A percentile compares a stretch with the other conserved stretches of the same genome.
Evolutionary conservation across 2,888 invertebrate species (phyloP).

Genomic region (Caenorhabditis sp.): DNA sequence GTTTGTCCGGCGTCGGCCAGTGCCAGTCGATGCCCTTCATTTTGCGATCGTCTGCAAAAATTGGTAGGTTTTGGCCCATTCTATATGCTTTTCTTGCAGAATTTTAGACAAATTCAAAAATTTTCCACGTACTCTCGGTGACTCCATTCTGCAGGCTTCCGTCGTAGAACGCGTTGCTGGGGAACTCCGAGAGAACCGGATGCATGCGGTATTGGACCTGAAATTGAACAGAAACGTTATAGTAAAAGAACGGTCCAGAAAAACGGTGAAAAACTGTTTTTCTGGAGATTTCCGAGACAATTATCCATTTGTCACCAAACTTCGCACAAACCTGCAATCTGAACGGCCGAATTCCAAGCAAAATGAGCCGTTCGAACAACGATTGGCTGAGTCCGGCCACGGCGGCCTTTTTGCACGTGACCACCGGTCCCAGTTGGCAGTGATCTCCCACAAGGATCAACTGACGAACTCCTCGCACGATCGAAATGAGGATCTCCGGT

Average conservation of each 20-base stretch:
- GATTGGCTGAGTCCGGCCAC: conserved; percentile 96
- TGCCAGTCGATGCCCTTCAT: conserved; percentile 93
- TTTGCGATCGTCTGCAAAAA: conserved; percentile 86
- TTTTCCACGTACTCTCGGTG: conserved; percentile 87
- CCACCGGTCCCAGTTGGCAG: conserved; percentile 97
- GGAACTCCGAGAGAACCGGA: conserved; percentile 95
- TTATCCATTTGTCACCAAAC: too few relatives aligned
- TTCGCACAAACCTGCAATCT: conserved; percentile 20
- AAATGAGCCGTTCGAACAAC: conserved; percentile 95
- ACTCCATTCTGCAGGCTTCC: conserved; percentile 99
- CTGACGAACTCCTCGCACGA: conserved; percentile 96
- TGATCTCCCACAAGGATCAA: conserved; percentile 98
- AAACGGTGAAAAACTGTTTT: too few relatives aligned
- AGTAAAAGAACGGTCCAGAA: too few relatives aligned
- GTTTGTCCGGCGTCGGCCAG: conserved; percentile 95
- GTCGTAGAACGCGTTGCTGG: conserved; percentile 99
- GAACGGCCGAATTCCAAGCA: conserved; percentile 95
- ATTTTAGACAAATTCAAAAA: conserved; percentile 27
- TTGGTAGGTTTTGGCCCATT: not conserved
- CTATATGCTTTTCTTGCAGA: too few relatives aligned
- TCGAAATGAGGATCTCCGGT: conserved; percentile 89
- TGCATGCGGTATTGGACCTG: conserved; percentile 96
- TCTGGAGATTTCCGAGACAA: too few relatives aligned
- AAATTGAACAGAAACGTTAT: not conserved
- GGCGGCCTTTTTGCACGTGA: conserved; percentile 94